These are phyloP conservation scores for Elymnias hypermnestra DNA, from an alignment of 1,140 invertebrate species.

Conservation along the genomic window DNA sequence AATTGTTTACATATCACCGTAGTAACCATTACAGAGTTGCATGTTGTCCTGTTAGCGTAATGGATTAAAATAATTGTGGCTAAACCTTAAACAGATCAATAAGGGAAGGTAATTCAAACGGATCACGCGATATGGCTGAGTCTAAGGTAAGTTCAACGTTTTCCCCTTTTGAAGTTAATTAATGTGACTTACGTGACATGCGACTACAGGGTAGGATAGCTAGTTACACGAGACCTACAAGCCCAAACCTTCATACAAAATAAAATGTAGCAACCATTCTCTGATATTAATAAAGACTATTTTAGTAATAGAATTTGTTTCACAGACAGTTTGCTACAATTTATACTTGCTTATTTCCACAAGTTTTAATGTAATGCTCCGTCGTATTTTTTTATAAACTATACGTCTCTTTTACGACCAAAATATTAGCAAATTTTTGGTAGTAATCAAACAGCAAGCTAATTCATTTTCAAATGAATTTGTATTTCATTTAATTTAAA, in stretches of 20 bases:
- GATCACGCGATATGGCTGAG: slow-evolving; percentile 64
- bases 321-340: too few relatives aligned
- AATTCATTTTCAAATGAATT: too few relatives aligned
- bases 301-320: not conserved
- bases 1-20: slow-evolving; percentile 40
- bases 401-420: too few relatives aligned
- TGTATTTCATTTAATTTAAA: too few relatives aligned
- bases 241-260: not conserved
- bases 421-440: too few relatives aligned
- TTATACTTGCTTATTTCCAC: not conserved
- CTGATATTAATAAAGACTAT: not conserved
- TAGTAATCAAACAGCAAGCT: too few relatives aligned
- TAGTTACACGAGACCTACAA: slow-evolving; percentile 26
- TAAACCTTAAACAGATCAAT: slow-evolving; percentile 65
- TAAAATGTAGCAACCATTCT: not conserved
- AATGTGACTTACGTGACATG: slow-evolving; percentile 49
- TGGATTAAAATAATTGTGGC: slow-evolving; percentile 65
- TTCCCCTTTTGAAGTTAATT: slow-evolving; percentile 55
- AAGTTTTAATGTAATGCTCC: not conserved
- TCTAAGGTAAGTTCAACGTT: slow-evolving; percentile 48
- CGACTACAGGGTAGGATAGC: slow-evolving; percentile 21
- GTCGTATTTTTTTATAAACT: not conserved
- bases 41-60: slow-evolving; percentile 52
- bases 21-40: slow-evolving; percentile 38
- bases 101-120: slow-evolving; percentile 51